These are phyloP conservation scores for Danio kyathit DNA, from an alignment of 2,797 vertebrate species.

Conservation along the genomic window DNA sequence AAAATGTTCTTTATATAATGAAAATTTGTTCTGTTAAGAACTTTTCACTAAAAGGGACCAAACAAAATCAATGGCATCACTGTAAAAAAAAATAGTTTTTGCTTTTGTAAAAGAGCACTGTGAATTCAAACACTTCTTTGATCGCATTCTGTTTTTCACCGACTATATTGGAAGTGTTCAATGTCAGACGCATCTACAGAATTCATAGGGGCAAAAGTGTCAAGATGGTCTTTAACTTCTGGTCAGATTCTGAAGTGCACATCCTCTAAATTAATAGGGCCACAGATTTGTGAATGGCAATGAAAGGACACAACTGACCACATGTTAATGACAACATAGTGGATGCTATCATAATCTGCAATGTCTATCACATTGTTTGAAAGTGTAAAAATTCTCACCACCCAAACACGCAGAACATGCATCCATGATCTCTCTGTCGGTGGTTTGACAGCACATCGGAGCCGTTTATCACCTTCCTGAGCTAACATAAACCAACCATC, in stretches of 20 bases:
- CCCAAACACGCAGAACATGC: neutral
- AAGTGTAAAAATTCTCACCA: slow-evolving; percentile 1
- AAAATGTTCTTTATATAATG: too few species aligned
- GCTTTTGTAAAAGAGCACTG: too few species aligned
- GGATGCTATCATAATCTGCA: too few species aligned
- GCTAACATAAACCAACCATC: slow-evolving; percentile 73
- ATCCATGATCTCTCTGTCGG: slow-evolving; percentile 35
- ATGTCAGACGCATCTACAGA: neutral
- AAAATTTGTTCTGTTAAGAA: too few species aligned
- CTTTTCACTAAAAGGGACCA: too few species aligned
- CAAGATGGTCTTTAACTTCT: neutral
- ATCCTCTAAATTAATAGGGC: neutral
- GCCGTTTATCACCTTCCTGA: slow-evolving; percentile 70
- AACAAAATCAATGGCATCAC: too few species aligned
- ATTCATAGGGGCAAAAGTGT: neutral
- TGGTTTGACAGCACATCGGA: slow-evolving; percentile 51
- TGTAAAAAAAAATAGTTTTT: too few species aligned
- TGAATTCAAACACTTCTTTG: too few species aligned
- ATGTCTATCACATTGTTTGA: neutral
- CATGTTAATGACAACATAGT: neutral
- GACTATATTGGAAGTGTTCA: too few species aligned
- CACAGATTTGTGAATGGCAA: neutral
- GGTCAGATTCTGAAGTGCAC: neutral
- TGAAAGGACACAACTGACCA: neutral
- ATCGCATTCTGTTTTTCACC: too few species aligned